Evolutionary conservation across 2,797 vertebrate genomes (phyloP).

Genomic region (Danio kyathit): DNA sequence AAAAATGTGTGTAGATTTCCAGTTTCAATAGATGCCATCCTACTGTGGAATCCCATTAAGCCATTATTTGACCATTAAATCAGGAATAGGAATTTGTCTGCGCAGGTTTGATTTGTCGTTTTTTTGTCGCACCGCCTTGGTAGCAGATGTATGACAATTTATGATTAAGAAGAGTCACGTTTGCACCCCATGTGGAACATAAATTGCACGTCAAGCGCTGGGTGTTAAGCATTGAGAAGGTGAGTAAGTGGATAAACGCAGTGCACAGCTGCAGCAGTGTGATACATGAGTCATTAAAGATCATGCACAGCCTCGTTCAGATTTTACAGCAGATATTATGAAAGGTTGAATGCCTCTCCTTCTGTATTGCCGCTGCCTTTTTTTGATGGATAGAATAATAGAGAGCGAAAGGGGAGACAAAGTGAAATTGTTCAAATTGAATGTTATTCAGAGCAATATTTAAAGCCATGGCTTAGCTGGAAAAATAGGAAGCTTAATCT

Average conservation of each 20-base stretch:
- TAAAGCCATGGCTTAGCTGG: neutral
- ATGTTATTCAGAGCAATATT: slow-evolving; percentile 27
- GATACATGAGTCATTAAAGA: slow-evolving; percentile 50
- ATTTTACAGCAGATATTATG: slow-evolving; percentile 40
- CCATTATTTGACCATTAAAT: slow-evolving; percentile 53
- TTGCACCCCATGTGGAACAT: slow-evolving; percentile 29
- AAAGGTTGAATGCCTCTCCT: slow-evolving; percentile 30
- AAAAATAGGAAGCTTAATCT: neutral
- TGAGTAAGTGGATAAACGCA: slow-evolving; percentile 50
- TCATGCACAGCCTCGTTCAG: slow-evolving; percentile 23
- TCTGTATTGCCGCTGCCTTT: slow-evolving; percentile 8
- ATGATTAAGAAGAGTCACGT: slow-evolving; percentile 45
- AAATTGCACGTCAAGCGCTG: slow-evolving; percentile 27
- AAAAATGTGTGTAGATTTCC: slow-evolving; percentile 55
- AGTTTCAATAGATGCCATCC: slow-evolving; percentile 49
- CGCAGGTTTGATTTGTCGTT: slow-evolving; percentile 36
- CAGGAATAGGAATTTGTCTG: slow-evolving; percentile 41
- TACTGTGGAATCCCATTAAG: slow-evolving; percentile 43
- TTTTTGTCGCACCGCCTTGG: slow-evolving; percentile 35
- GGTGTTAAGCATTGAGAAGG: slow-evolving; percentile 41
- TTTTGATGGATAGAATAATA: slow-evolving; percentile 20
- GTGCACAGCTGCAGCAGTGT: slow-evolving; percentile 42
- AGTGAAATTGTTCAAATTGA: slow-evolving; percentile 23
- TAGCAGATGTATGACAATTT: slow-evolving; percentile 46
- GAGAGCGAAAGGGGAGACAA: neutral